phyloP scores from a whole-genome alignment of 2,113 vertebrate genomes.

The Halichoeres trimaculatus region DNA sequence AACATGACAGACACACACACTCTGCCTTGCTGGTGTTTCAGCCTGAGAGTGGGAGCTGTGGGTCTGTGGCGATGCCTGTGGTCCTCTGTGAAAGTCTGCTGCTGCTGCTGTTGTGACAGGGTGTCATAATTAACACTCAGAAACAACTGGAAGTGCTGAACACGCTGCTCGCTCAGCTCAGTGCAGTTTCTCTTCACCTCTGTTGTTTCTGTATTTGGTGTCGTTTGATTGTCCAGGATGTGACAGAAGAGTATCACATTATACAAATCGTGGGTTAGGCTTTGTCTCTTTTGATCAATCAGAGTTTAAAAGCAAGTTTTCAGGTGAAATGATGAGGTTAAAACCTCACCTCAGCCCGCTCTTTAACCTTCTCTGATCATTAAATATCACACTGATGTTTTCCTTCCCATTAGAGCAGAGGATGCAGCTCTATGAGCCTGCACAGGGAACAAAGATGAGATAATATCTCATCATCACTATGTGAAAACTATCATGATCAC shows the following conservation, averaged over 20 bases:
- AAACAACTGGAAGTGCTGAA: conserved; percentile 29
- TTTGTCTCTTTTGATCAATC: too few species aligned
- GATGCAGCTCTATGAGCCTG: conserved; percentile 8
- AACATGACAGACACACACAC: conserved; percentile 62
- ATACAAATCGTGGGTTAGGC: not conserved
- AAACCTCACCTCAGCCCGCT: not conserved
- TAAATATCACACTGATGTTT: not conserved
- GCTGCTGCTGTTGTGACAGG: conserved; percentile 52
- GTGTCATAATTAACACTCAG: conserved; percentile 53
- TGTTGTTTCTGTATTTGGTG: not conserved
- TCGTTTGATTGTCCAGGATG: too few species aligned
- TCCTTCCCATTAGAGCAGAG: conserved; percentile 1
- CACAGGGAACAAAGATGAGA: conserved; percentile 20
- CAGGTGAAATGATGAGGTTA: not conserved
- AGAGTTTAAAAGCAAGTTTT: not conserved
- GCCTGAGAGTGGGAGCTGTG: conserved; percentile 48
- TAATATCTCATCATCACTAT: conserved; percentile 42
- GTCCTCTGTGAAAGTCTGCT: conserved; percentile 29
- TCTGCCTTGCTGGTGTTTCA: conserved; percentile 30
- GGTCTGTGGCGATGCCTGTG: conserved; percentile 38
- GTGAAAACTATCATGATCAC: conserved; percentile 53
- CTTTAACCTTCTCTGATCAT: not conserved
- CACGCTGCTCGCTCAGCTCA: conserved; percentile 3
- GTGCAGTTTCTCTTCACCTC: not conserved
- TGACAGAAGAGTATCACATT: too few species aligned